A percentile compares a stretch with the other conserved stretches of the same genome.
phyloP scores from a whole-genome alignment of 2,797 vertebrate genomes.

The Lagocephalus sceleratus region DNA sequence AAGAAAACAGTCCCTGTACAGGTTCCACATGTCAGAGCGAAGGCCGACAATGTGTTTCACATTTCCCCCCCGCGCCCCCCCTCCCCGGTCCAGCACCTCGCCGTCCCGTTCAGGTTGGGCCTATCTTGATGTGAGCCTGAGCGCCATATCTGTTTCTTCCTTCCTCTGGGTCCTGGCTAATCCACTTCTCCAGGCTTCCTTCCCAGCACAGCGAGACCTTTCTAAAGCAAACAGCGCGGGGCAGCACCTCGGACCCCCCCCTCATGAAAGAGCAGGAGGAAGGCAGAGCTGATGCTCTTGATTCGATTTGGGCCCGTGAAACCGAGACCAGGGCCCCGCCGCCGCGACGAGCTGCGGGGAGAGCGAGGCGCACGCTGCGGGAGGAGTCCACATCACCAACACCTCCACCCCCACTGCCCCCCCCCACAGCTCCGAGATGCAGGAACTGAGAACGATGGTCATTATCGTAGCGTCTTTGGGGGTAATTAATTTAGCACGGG shows the following conservation, averaged over 20 bases:
- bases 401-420: too few relatives aligned
- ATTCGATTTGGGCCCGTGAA: constrained; percentile 77
- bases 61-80: constrained; percentile 52
- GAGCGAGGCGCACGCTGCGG: not conserved
- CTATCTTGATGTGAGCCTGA: constrained; percentile 26
- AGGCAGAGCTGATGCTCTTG: constrained; percentile 72
- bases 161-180: constrained; percentile 73
- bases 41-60: constrained; percentile 71
- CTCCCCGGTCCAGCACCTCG: constrained; percentile 55
- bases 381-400: not conserved
- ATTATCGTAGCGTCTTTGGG: not conserved
- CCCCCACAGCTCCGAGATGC: not conserved
- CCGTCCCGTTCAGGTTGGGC: constrained; percentile 44
- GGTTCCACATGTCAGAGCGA: constrained; percentile 67
- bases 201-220: constrained; percentile 71
- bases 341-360: constrained; percentile 30
- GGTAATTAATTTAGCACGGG: too few relatives aligned
- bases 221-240: constrained; percentile 75
- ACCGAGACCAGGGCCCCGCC: constrained; percentile 48
- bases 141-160: constrained; percentile 68
- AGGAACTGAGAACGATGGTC: not conserved
- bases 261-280: constrained; percentile 67
- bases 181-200: constrained; percentile 72
- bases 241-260: constrained; percentile 66
- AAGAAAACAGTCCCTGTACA: constrained; percentile 67